Conservation (phyloP, 2,113 vertebrate genomes). For the Gnathonemus longibarbis region DNA sequence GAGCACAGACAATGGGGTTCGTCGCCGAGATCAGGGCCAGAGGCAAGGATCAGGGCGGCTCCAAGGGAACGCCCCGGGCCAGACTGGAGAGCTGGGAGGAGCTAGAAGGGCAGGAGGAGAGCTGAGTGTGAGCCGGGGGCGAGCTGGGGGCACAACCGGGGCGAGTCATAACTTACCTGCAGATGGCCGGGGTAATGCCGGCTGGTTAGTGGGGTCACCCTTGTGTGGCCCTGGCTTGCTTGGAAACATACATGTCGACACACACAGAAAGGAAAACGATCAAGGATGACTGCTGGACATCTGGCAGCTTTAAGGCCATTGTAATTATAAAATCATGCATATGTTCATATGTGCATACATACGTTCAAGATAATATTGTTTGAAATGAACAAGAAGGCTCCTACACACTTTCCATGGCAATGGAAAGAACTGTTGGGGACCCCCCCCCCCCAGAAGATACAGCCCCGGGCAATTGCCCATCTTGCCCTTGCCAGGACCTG, state of each 20-base stretch:
- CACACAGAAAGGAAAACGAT: too few relatives aligned
- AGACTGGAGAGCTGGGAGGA: background rate
- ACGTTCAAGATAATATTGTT: background rate
- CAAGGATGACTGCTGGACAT: background rate
- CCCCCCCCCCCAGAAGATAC: background rate
- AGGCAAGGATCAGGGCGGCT: background rate
- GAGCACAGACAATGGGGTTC: background rate
- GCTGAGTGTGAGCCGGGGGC: background rate
- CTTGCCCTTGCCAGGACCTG: background rate
- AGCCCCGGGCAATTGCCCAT: background rate
- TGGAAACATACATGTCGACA: slow-evolving; percentile 21
- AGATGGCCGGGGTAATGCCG: slow-evolving; percentile 27
- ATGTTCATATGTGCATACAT: background rate
- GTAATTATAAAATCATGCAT: background rate
- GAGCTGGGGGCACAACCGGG: background rate
- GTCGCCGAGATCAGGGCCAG: background rate
- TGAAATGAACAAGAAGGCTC: background rate
- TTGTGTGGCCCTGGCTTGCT: slow-evolving; percentile 29
- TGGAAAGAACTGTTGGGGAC: too few relatives aligned
- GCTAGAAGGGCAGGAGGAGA: background rate
- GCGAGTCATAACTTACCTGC: slow-evolving; percentile 37
- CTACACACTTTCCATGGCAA: background rate
- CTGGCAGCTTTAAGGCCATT: background rate
- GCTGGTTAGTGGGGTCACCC: slow-evolving; percentile 31
- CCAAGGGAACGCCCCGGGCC: background rate